Evolutionary conservation across 2,113 vertebrate genomes (phyloP).

Genomic region (Phrynosoma blainvillii): DNA sequence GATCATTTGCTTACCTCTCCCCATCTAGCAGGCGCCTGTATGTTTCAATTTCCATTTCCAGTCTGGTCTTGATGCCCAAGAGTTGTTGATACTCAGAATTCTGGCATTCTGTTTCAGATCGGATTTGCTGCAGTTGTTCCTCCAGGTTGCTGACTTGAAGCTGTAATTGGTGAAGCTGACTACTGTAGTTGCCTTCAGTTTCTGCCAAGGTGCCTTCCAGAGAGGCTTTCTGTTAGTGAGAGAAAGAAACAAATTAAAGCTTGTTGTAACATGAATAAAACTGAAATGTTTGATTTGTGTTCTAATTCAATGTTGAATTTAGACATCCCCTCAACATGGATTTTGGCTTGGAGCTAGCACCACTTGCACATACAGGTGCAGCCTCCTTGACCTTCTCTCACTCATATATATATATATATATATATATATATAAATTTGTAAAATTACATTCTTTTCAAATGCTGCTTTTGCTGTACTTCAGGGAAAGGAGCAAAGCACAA

Average conservation of each 20-base stretch:
- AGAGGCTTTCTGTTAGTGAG: constrained; percentile 79
- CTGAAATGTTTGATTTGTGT: background rate
- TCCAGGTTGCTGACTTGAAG: constrained; percentile 76
- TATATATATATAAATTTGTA: too few species aligned
- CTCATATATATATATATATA: too few species aligned
- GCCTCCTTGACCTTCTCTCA: background rate
- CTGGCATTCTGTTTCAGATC: constrained; percentile 76
- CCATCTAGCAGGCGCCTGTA: constrained; percentile 71
- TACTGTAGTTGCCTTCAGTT: constrained; percentile 74
- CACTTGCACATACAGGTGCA: background rate
- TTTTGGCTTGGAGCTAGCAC: background rate
- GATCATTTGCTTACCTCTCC: constrained; percentile 48
- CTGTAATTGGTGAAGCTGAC: constrained; percentile 78
- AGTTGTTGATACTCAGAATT: constrained; percentile 78
- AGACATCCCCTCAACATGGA: background rate
- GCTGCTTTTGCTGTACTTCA: background rate
- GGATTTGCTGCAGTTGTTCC: constrained; percentile 75
- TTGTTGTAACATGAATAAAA: background rate
- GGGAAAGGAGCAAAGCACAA: background rate
- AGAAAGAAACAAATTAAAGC: background rate
- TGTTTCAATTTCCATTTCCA: constrained; percentile 76
- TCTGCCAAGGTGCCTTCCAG: constrained; percentile 81
- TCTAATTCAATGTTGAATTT: too few species aligned
- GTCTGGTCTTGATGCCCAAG: constrained; percentile 68
- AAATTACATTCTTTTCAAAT: background rate